phyloP scores from a whole-genome alignment of 2,113 vertebrate genomes.

The Lota lota region DNA sequence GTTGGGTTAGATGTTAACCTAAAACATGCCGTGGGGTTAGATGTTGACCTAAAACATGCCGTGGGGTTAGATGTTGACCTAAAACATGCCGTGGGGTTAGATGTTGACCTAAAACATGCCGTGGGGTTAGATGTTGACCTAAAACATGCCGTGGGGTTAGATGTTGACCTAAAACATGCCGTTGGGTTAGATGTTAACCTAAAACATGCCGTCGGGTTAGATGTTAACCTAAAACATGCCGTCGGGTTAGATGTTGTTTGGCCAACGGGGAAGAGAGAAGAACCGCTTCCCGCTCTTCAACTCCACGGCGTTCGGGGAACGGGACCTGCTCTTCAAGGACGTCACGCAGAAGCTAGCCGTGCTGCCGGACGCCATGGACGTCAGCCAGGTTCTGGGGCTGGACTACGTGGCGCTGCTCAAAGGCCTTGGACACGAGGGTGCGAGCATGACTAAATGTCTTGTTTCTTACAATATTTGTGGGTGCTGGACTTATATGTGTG shows the following conservation, averaged over 20 bases:
- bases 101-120: too few species aligned
- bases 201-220: conserved; percentile 66
- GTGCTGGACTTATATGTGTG: background rate
- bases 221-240: too few species aligned
- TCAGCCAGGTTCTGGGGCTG: conserved; percentile 83
- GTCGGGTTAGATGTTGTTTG: conserved; percentile 76
- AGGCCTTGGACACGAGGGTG: conserved; percentile 88
- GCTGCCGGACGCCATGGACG: conserved; percentile 72
- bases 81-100: conserved; percentile 66
- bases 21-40: conserved; percentile 66
- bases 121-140: conserved; percentile 65
- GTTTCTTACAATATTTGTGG: background rate
- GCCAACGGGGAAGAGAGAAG: conserved; percentile 71
- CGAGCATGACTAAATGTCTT: background rate
- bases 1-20: conserved; percentile 67
- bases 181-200: conserved; percentile 67
- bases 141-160: conserved; percentile 66
- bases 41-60: too few species aligned
- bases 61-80: conserved; percentile 65
- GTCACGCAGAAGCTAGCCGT: conserved; percentile 74
- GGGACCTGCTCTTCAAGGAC: conserved; percentile 84
- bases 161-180: too few species aligned
- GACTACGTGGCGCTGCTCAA: conserved; percentile 87
- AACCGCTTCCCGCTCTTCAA: conserved; percentile 81
- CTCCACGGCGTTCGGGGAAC: conserved; percentile 73